Conservation (phyloP, 2,113 vertebrate species). For the Pygathrix nemaeus region DNA sequence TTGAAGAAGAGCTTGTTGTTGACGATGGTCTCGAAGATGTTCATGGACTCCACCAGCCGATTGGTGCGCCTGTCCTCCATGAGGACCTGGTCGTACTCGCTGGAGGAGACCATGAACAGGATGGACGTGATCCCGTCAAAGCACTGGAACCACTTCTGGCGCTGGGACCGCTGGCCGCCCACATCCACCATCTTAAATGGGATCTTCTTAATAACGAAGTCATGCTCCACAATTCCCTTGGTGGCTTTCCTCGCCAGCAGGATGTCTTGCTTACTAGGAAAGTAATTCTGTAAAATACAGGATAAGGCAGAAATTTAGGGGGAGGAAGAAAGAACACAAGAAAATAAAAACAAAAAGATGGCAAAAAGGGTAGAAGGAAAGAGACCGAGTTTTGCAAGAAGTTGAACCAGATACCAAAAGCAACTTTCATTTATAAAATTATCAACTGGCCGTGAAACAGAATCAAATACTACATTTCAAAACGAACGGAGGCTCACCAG, state of each 20-base stretch:
- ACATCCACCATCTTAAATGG: constrained; percentile 99
- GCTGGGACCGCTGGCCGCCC: constrained; percentile 96
- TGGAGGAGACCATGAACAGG: constrained; percentile 98
- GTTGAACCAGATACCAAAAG: background rate
- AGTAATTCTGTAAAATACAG: constrained; percentile 88
- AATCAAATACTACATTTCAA: background rate
- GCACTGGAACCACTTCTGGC: constrained; percentile 99
- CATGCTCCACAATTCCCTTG: constrained; percentile 97
- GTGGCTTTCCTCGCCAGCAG: constrained; percentile 96
- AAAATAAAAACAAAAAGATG: background rate
- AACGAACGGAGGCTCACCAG: accelerated
- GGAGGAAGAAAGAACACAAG: background rate
- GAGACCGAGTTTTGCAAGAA: background rate
- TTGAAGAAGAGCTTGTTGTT: constrained; percentile 99
- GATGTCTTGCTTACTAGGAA: constrained; percentile 96
- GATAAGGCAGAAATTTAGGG: background rate
- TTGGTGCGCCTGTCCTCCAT: constrained; percentile 98
- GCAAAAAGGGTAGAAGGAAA: background rate
- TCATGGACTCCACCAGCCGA: constrained; percentile 97
- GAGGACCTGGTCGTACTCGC: constrained; percentile 96
- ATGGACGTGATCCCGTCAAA: constrained; percentile 98
- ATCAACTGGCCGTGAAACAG: too few species aligned
- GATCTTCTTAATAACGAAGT: constrained; percentile 98
- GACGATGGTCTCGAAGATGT: constrained; percentile 98
- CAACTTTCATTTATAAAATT: background rate